These are phyloP conservation scores for Pollenia amentaria DNA, from an alignment of 2,888 invertebrate species.

Conservation along the genomic window DNA sequence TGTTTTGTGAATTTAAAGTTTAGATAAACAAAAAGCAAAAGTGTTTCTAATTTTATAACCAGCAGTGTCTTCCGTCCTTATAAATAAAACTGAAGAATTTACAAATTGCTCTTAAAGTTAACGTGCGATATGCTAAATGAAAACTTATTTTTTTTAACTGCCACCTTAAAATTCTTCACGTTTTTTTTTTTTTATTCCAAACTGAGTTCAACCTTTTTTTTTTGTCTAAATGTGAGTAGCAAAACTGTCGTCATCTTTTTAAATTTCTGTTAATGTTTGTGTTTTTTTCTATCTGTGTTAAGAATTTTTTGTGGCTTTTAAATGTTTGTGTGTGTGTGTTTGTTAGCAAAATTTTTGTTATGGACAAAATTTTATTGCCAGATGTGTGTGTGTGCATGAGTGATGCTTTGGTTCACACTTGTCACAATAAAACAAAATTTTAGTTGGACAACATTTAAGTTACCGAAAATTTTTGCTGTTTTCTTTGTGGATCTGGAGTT, in stretches of 20 bases:
- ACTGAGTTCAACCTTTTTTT: too few relatives aligned
- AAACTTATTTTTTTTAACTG: neutral
- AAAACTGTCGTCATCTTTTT: constrained; percentile 55
- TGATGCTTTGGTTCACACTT: constrained; percentile 40
- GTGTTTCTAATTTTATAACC: neutral
- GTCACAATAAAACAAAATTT: constrained; percentile 59
- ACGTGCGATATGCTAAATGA: constrained; percentile 36
- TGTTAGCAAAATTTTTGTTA: neutral
- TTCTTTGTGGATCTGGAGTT: neutral
- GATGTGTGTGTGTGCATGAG: constrained; percentile 16
- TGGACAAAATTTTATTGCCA: constrained; percentile 29
- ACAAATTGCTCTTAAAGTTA: constrained; percentile 53
- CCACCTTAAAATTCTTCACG: constrained; percentile 4
- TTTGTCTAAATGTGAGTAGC: too few relatives aligned
- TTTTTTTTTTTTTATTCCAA: neutral
- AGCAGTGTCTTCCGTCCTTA: neutral
- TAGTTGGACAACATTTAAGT: constrained; percentile 52
- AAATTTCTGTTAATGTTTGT: constrained; percentile 4
- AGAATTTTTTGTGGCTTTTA: constrained; percentile 4
- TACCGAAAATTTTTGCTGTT: constrained; percentile 39
- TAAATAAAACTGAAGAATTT: neutral
- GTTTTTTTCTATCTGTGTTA: neutral
- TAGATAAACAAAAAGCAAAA: too few relatives aligned
- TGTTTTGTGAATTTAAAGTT: too few relatives aligned
- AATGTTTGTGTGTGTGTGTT: constrained; percentile 5